Evolutionary conservation across 2,888 invertebrate genomes (phyloP), one percentile per base, ranked within the genome.

Genomic region (Brachyptera putata): DNA sequence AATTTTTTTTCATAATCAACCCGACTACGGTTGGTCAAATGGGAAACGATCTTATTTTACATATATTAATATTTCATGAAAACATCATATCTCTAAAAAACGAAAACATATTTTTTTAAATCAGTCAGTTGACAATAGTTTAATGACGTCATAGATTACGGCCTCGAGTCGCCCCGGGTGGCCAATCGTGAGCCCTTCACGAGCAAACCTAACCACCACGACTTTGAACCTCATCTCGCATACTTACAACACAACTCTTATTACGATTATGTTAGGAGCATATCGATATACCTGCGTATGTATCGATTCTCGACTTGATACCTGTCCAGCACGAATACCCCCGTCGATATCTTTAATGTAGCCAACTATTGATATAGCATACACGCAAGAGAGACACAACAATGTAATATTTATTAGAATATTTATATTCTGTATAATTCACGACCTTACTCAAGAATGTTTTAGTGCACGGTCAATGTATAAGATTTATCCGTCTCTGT

Each of bases 131-230:
- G n/a, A n/a, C n/a, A n/a, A n/a, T n/a, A n/a, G n/a, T n/a, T n/a
- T n/a, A n/a, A n/a, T n/a, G n/a, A n/a, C n/a, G n/a, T n/a, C n/a
- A n/a, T n/a, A n/a, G n/a, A n/a, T n/a, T n/a, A n/a, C n/a, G n/a
- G n/a, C n/a, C n/a, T n/a, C n/a, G n/a, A n/a, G 34, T 34, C 53
- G 16, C 53, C 53, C 16, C 53, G 53, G 53, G 53, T 53, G 53
- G 53, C 34, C 36, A 53, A 5, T 53, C 53, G 53, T 53, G 53
- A 30, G n/a, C 49, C 14, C 14, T 50, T 26, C 26, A 16, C 49
- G 30, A 50, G 5, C 53, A 36, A 30, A 21, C 11, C 30, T 36
- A 36, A 24, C 36, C 16, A 18, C 53, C 53, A 53, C 53, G 53
- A 53, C 53, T 53, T 50, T 50, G 36, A 53, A 36, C 53, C 53